Evolutionary conservation across 2,888 invertebrate species (phyloP).

Genomic region (Euproctis similis): DNA sequence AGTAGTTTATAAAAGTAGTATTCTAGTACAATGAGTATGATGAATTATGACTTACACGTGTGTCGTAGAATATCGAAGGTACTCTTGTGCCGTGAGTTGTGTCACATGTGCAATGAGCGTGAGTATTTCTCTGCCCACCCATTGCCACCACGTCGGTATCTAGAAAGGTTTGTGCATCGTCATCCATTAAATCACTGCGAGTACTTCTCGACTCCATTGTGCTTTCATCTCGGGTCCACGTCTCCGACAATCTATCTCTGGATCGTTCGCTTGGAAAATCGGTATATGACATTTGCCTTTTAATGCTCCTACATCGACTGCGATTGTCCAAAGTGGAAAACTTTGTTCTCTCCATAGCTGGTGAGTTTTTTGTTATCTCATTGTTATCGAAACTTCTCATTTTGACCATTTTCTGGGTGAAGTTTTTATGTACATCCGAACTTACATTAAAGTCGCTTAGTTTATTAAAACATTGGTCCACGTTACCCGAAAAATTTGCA

Average conservation of each 20-base stretch:
- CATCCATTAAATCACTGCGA: conserved; percentile 49
- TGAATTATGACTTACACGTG: conserved; percentile 48
- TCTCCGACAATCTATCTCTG: conserved; percentile 50
- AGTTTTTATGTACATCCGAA: conserved; percentile 38
- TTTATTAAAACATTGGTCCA: conserved; percentile 69
- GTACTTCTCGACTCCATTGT: conserved; percentile 48
- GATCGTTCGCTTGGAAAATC: conserved; percentile 66
- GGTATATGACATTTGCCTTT: conserved; percentile 69
- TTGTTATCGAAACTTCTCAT: conserved; percentile 63
- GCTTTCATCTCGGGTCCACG: conserved; percentile 52
- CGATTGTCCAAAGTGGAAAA: conserved; percentile 69
- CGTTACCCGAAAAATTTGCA: conserved; percentile 67
- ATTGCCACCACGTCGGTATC: conserved; percentile 55
- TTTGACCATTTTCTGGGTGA: conserved; percentile 49
- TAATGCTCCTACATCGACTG: conserved; percentile 63
- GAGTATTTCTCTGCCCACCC: conserved; percentile 36
- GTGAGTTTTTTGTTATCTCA: conserved; percentile 52
- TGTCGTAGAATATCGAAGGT: conserved; percentile 61
- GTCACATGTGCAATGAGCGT: conserved; percentile 60
- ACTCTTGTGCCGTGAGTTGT: conserved; percentile 46
- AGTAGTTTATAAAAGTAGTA: no score
- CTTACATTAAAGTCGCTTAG: conserved; percentile 49
- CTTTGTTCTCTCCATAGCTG: conserved; percentile 49
- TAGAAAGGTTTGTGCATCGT: conserved; percentile 53
- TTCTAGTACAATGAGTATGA: no score